phyloP scores from a whole-genome alignment of 2,888 invertebrate genomes.

The Enoplolaimus lenunculus region DNA sequence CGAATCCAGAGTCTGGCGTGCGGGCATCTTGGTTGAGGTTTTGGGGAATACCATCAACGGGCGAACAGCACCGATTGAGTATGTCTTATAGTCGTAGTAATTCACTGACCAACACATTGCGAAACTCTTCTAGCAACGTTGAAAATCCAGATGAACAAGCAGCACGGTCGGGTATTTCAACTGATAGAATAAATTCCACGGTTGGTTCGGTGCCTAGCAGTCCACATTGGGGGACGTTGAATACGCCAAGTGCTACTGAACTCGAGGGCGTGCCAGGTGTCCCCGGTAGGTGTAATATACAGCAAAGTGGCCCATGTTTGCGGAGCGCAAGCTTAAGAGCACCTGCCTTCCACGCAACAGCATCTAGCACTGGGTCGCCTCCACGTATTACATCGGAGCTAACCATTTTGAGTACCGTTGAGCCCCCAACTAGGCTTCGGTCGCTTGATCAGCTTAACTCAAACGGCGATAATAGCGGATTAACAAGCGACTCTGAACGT shows the following conservation, averaged over 20 bases:
- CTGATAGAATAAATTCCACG: neutral
- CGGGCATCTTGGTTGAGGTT: too few species aligned
- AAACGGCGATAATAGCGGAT: neutral
- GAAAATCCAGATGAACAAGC: too few species aligned
- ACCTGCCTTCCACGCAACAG: too few species aligned
- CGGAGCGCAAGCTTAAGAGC: neutral
- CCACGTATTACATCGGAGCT: neutral
- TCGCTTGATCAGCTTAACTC: neutral
- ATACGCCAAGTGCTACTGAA: too few species aligned
- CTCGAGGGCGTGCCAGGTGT: neutral
- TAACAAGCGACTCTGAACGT: too few species aligned
- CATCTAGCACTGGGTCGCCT: neutral
- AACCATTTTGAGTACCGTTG: neutral
- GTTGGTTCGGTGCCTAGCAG: neutral
- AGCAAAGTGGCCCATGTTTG: too few species aligned
- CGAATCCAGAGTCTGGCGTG: neutral
- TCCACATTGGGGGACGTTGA: neutral
- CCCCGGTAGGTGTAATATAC: neutral
- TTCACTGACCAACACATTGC: too few species aligned
- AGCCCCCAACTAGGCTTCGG: neutral
- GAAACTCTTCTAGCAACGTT: neutral
- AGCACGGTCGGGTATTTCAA: neutral
- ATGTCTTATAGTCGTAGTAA: too few species aligned
- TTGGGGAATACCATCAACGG: neutral
- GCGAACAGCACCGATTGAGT: neutral